Conservation (phyloP, 35 echinoderm and acorn worm species). For the Lytechinus variegatus region DNA sequence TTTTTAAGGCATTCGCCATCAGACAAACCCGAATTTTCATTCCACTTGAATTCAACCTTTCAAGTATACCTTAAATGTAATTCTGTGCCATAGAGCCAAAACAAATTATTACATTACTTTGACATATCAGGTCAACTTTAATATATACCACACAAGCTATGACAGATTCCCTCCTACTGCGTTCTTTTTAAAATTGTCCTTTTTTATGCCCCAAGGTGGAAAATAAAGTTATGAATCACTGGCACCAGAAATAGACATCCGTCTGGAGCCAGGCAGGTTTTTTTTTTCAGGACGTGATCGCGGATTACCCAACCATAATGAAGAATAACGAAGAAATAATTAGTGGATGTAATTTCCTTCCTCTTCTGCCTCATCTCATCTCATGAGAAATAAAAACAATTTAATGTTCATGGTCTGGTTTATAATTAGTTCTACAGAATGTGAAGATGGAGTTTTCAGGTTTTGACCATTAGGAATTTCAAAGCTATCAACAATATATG, state of each 20-base stretch:
- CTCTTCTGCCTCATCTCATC: neutral
- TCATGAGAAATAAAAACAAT: no score
- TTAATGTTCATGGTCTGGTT: no score
- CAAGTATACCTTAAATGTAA: neutral
- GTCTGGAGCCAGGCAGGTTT: neutral
- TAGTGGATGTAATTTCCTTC: neutral
- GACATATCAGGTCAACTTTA: neutral
- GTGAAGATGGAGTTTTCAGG: no score
- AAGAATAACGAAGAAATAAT: neutral
- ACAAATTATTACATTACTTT: neutral
- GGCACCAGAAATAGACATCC: neutral
- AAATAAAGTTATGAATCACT: constrained; percentile 14
- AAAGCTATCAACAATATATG: neutral
- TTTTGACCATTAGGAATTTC: neutral
- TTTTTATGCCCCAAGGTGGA: neutral
- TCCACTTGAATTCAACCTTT: no score
- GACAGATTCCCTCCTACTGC: neutral
- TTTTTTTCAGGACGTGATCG: neutral
- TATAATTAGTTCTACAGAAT: no score
- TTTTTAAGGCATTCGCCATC: neutral
- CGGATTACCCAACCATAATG: neutral
- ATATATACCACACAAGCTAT: neutral
- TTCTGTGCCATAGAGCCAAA: neutral
- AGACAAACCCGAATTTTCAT: neutral
- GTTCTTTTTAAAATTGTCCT: neutral